Conservation (phyloP, 1,140 invertebrate species). For the Drosophila funebris region DNA sequence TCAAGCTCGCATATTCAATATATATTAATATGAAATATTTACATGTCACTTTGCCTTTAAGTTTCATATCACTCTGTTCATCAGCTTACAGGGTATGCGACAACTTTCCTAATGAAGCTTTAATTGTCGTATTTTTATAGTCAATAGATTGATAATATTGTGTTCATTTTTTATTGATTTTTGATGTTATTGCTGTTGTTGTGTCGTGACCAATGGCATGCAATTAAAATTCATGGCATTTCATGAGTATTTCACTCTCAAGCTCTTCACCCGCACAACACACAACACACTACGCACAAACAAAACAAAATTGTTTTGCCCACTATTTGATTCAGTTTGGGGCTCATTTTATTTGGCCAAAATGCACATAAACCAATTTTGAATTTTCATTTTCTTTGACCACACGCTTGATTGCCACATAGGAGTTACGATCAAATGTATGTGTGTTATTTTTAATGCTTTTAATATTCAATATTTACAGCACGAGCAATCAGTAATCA, state of each 20-base stretch:
- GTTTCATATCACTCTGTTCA: not conserved
- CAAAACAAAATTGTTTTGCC: slow-evolving; percentile 7
- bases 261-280: slow-evolving; percentile 45
- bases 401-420: slow-evolving; percentile 19
- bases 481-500: not conserved
- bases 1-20: no score
- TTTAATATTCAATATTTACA: slow-evolving; percentile 22
- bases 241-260: slow-evolving; percentile 52
- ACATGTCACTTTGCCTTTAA: no score
- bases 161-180: slow-evolving; percentile 34
- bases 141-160: slow-evolving; percentile 42
- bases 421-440: slow-evolving; percentile 5
- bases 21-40: no score
- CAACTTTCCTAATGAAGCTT: slow-evolving; percentile 57
- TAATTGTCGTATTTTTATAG: slow-evolving; percentile 45
- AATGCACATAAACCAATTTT: slow-evolving; percentile 15
- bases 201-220: slow-evolving; percentile 38
- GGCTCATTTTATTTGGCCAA: slow-evolving; percentile 17
- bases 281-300: not conserved
- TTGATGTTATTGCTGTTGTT: slow-evolving; percentile 15
- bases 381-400: slow-evolving; percentile 20
- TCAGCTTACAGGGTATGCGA: slow-evolving; percentile 4
- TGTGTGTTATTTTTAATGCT: slow-evolving; percentile 4
- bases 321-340: not conserved
- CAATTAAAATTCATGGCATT: slow-evolving; percentile 63